Conservation (phyloP, 2,888 invertebrate species). For the Hanleya hanleyi region DNA sequence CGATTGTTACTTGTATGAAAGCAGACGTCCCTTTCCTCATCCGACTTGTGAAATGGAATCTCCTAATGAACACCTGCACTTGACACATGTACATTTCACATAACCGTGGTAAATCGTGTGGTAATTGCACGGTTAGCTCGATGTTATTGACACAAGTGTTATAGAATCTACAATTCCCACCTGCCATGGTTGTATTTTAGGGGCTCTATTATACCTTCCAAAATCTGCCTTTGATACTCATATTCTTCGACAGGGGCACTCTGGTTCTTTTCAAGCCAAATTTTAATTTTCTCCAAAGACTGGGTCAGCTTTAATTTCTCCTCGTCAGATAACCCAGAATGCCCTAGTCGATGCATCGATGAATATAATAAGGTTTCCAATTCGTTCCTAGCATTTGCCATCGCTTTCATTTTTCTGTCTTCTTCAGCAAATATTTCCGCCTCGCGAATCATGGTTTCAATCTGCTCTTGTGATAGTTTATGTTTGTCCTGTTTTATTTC, state of each 20-base stretch:
- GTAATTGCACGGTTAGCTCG: too few species aligned
- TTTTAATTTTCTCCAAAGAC: constrained; percentile 95
- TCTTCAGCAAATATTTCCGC: constrained; percentile 99
- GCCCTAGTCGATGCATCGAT: too few species aligned
- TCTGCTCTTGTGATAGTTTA: constrained; percentile 95
- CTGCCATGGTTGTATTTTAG: too few species aligned
- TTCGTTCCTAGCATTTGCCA: constrained; percentile 96
- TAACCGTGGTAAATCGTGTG: too few species aligned
- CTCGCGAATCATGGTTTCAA: constrained; percentile 98
- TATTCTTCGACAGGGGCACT: constrained; percentile 93
- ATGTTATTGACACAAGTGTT: too few species aligned
- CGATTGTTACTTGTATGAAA: too few species aligned
- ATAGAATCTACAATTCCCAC: too few species aligned
- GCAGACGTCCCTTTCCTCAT: too few species aligned
- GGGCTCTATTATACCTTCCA: constrained; percentile 96
- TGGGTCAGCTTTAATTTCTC: constrained; percentile 95
- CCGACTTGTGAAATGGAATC: too few species aligned
- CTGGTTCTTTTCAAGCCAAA: constrained; percentile 96
- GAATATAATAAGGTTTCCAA: constrained; percentile 95
- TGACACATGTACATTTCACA: too few species aligned
- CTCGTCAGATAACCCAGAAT: constrained; percentile 88
- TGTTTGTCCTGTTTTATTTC: constrained; percentile 99
- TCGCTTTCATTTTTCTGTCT: constrained; percentile 87
- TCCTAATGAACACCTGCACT: too few species aligned
- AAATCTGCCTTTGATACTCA: constrained; percentile 92